Base-by-base conservation (phyloP, 2,888 invertebrate genomes). In the Cacoxenus indagator region DNA sequence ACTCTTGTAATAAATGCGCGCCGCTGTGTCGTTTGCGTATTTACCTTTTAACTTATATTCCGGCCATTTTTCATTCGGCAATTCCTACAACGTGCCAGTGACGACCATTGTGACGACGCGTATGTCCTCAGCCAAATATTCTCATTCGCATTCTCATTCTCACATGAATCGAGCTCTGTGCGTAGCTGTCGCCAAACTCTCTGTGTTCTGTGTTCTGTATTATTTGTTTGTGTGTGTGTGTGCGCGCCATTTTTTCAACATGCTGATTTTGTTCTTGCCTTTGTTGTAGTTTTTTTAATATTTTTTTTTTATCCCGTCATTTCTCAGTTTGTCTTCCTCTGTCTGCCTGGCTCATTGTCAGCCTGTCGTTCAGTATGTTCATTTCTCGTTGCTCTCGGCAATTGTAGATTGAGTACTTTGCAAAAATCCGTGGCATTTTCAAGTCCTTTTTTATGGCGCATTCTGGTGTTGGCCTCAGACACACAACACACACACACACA, bases 361-460 rank as follows among this genome's bases (percentile, higher is more conserved):
- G 51, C 19, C 51, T 59, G 64, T 64, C 62, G 37, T 54, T 73
- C 76, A 74, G 73, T 74, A 1, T 26, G 22, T 26, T 17, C n/a
- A 17, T 31, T 64, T 27, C 31, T 29, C 75, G n/a, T n/a, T n/a
- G 79, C 78, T 78, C 77, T 78, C 77, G 81, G 81, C 79, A 78
- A 77, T 78, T 78, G 82, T 82, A 82, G 82, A 81, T 79, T 79
- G 81, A 79, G 79, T 79, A 81, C 79, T 79, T 79, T 81, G 81
- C 82, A 77, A 81, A 81, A 81, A 82, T 46, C 43, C 62, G 27
- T 46, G 64, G 17, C 26, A 48, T 26, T 57, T 26, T 14, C 57
- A 11, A 27, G n/a, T n/a, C n/a, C n/a, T n/a, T n/a, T n/a, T n/a
- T n/a, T n/a, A n/a, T n/a, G n/a, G n/a, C n/a, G n/a, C n/a, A n/a